Evolutionary conservation across 2,113 vertebrate species (phyloP).

Genomic region (Tachycineta bicolor): DNA sequence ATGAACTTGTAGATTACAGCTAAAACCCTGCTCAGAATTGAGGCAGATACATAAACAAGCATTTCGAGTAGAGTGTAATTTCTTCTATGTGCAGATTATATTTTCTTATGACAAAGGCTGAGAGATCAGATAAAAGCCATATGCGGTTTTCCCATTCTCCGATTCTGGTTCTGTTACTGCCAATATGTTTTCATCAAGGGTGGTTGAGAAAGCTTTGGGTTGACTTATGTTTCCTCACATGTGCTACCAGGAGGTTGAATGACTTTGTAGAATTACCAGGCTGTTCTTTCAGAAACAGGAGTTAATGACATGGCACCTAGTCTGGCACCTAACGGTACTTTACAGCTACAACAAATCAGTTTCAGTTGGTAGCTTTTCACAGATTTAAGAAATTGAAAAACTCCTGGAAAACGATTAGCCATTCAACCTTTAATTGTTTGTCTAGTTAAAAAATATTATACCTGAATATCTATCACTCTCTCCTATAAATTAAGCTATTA

Average conservation of each 20-base stretch:
- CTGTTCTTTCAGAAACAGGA: not conserved
- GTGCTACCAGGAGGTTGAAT: not conserved
- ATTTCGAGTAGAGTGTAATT: not conserved
- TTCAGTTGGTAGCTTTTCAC: not conserved
- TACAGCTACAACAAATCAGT: not conserved
- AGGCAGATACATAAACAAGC: not conserved
- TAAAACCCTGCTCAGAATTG: not conserved
- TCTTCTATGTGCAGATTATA: not conserved
- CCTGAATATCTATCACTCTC: not conserved
- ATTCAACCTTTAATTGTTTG: not conserved
- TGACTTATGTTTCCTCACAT: not conserved
- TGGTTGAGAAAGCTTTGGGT: not conserved
- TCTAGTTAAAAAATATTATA: not conserved
- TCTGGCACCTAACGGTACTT: not conserved
- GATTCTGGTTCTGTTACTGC: not conserved
- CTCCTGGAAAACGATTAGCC: not conserved
- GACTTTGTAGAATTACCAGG: not conserved
- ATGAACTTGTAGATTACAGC: not conserved
- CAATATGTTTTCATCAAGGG: not conserved
- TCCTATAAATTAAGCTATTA: not conserved
- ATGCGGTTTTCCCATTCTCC: not conserved
- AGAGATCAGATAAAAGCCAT: not conserved
- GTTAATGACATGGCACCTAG: not conserved
- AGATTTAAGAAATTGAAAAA: not conserved
- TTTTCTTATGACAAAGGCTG: not conserved